Base-by-base conservation (phyloP, 1,140 invertebrate species). In the Propsilocerus akamusi region DNA sequence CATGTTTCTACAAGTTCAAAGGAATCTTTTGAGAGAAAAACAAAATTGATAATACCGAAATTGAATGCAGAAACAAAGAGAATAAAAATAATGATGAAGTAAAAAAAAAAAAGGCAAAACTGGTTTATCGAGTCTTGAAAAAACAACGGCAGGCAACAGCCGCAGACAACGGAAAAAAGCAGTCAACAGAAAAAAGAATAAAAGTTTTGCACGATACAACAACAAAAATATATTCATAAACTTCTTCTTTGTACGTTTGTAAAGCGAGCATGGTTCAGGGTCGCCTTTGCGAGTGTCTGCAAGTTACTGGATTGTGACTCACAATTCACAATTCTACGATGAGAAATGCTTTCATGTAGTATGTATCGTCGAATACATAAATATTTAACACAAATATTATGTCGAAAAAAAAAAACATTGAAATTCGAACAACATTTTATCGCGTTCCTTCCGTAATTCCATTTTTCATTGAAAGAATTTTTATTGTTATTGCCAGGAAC, bases 121-220 rank as follows among this genome's bases (percentile, higher is more conserved):
- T 41, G 34, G 34, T 41, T 41, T 41, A 41, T 41, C 34, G 22
- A 41, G 34, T 41, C 34, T 41, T 41, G n/a, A 41, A n/a, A 37
- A 37, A 37, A 34, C 17, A 41, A 41, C 34, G 34, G 34, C 34
- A 41, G 34, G 22, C 34, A 41, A 41, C 34, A 41, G 34, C 34
- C 34, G 22, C 34, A 41, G 22, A 20, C 17, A 20, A 41, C 5
- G 7, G 22, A 41, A 41, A 41, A 41, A 41, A 41, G n/a, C n/a
- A 41, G 22, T 41, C 14, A 41, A 41, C 34, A 20, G 34, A 41
- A n/a, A n/a, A n/a, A n/a, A n/a, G n/a, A n/a, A n/a, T n/a, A 41
- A 30, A 41, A 20, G 22, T 41, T 41, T 20, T 41, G 34, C n/a
- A n/a, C n/a, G n/a, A 17, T 14, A 41, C 14, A 17, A 41, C 34